Conservation (phyloP, 2,797 vertebrate species). For the Mus spretus region DNA sequence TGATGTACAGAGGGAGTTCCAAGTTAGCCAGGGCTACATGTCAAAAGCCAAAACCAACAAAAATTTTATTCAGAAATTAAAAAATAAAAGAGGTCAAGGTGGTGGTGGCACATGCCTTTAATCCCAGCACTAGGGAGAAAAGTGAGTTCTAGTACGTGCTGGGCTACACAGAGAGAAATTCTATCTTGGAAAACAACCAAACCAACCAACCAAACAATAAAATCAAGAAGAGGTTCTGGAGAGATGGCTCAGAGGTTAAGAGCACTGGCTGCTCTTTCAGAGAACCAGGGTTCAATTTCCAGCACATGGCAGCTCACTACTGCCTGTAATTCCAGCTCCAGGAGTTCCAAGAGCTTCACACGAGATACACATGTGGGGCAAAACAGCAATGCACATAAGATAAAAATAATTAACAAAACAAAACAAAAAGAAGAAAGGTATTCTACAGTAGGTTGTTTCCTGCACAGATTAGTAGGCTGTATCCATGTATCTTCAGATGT, state of each 20-base stretch:
- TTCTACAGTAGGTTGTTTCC: not conserved
- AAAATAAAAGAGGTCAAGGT: no score
- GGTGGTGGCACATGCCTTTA: no score
- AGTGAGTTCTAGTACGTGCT: not conserved
- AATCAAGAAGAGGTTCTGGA: not conserved
- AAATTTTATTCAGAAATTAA: no score
- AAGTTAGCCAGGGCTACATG: no score
- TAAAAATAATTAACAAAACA: not conserved
- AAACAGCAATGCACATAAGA: not conserved
- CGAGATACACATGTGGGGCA: not conserved
- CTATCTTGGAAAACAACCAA: not conserved
- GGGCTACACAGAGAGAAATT: not conserved
- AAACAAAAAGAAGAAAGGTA: not conserved
- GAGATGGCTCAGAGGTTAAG: not conserved
- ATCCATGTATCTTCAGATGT: not conserved
- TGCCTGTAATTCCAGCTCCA: not conserved
- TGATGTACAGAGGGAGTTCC: no score
- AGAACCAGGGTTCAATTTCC: not conserved
- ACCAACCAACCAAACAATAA: not conserved
- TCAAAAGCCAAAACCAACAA: no score
- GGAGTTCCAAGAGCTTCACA: not conserved
- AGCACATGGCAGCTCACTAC: not conserved
- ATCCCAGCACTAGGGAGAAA: no score
- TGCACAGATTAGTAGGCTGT: not conserved
- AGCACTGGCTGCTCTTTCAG: not conserved